Evolutionary conservation across 2,888 invertebrate genomes (phyloP).

Genomic region (Agriopis leucophaearia): DNA sequence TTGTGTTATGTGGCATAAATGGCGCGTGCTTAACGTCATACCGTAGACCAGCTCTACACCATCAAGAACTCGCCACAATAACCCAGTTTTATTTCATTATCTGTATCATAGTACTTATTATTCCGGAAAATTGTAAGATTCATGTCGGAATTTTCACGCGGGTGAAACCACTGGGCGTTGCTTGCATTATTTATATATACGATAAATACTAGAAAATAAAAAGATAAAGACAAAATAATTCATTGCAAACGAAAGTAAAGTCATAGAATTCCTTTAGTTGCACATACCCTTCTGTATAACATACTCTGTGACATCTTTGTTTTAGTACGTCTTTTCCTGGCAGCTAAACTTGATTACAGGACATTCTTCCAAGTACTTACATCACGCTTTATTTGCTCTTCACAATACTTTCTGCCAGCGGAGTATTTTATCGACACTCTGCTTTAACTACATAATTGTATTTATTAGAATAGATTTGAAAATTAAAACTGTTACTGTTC

Average conservation of each 20-base stretch:
- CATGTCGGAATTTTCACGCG: no score
- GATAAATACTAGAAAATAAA: no score
- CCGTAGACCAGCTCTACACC: no score
- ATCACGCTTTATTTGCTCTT: conserved; percentile 24
- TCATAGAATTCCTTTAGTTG: not conserved
- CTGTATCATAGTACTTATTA: no score
- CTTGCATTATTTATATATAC: no score
- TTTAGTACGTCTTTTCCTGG: conserved; percentile 2
- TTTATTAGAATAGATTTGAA: not conserved
- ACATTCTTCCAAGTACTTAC: conserved; percentile 20
- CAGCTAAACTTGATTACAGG: conserved; percentile 25
- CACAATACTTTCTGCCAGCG: conserved; percentile 6
- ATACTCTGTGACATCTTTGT: conserved; percentile 13
- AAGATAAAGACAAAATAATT: no score
- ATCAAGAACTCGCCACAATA: no score
- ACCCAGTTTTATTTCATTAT: no score
- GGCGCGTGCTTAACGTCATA: no score
- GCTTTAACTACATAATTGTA: conserved; percentile 2
- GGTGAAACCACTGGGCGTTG: no score
- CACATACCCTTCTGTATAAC: not conserved
- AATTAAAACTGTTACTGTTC: not conserved
- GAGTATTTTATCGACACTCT: conserved; percentile 7
- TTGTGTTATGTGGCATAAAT: no score
- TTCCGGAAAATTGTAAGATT: no score
- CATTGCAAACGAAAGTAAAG: not conserved